Evolutionary conservation across 2,888 invertebrate species (phyloP).

Genomic region (Lumbricus terrestris): DNA sequence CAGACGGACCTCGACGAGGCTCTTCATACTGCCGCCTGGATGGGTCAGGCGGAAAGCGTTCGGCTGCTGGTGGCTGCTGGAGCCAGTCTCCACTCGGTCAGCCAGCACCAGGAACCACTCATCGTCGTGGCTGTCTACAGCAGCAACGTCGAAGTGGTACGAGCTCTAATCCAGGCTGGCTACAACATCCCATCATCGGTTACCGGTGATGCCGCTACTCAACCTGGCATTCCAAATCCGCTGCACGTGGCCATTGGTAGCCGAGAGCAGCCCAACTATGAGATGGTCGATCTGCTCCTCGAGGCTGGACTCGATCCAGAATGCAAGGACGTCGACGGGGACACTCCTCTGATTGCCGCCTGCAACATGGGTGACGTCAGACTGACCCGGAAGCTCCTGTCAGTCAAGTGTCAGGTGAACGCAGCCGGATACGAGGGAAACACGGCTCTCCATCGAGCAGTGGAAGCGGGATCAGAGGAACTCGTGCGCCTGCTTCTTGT

Average conservation of each 20-base stretch:
- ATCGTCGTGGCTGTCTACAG: conserved; percentile 28
- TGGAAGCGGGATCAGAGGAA: conserved; percentile 7
- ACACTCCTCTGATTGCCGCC: conserved; percentile 31
- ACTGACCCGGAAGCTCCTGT: conserved; percentile 16
- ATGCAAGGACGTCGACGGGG: conserved; percentile 21
- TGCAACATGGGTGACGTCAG: conserved; percentile 11
- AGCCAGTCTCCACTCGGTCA: conserved; percentile 16
- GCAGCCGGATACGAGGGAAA: not conserved
- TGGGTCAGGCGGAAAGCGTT: conserved; percentile 16
- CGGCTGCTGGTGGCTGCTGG: conserved; percentile 24
- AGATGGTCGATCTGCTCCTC: conserved; percentile 27
- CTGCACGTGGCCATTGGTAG: not conserved
- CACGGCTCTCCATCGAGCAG: conserved; percentile 27
- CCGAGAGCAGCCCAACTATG: not conserved
- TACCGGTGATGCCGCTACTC: not conserved
- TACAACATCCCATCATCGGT: not conserved
- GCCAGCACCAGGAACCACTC: conserved; percentile 8
- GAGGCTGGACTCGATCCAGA: conserved; percentile 22
- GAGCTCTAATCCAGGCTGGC: conserved; percentile 10
- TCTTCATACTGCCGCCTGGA: conserved; percentile 24
- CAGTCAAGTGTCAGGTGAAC: not conserved
- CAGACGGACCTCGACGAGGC: conserved; percentile 23
- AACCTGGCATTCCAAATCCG: conserved; percentile 20
- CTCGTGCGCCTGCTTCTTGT: not conserved
- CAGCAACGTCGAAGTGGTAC: conserved; percentile 25